Base-by-base conservation (phyloP, 2,888 invertebrate species). In the Mythimna loreyi region DNA sequence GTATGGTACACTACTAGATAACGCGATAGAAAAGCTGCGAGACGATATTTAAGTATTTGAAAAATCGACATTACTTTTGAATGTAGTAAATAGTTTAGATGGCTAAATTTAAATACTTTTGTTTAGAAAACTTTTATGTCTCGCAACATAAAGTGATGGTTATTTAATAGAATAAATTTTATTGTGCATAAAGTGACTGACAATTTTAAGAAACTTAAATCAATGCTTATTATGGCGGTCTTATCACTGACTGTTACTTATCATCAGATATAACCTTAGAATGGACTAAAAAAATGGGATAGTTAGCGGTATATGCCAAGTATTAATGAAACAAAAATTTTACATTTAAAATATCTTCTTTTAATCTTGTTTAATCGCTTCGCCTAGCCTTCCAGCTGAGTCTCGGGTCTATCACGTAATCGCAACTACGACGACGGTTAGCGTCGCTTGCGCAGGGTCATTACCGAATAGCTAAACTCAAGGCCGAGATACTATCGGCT, bases 361-460 rank as follows among this genome's bases (percentile, higher is more conserved):
- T n/a, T 28, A 28, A 28, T 28, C 28, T 28, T 28, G 13, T 36
- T 36, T 50, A 40, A 70, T 77, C 65, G 75, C 63, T 45, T 76
- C 40, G 72, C 65, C 9, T 64, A 57, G 62, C 57, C 56, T 8
- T 56, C 19, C 21, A 40, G 19, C 55, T 89, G 79, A 73, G 75
- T 45, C 9, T 67, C 75, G 21, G 64, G 75, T 75, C 75, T 85
- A 69, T 74, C 61, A 84, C 78, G 81, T 86, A 89, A 86, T 88
- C 87, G 84, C 84, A 83, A 83, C 81, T 81, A 83, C 86, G 78
- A 77, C 85, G 86, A 86, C 87, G 88, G 88, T 89, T 87, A 86
- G 76, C 86, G 86, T 85, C 87, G 88, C 87, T 83, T 78, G 88
- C 88, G 86, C 92, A 90, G 90, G 91, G 92, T 92, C 92, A 92